phyloP scores from a whole-genome alignment of 2,888 invertebrate genomes.

The Vandiemenella viatica region DNA sequence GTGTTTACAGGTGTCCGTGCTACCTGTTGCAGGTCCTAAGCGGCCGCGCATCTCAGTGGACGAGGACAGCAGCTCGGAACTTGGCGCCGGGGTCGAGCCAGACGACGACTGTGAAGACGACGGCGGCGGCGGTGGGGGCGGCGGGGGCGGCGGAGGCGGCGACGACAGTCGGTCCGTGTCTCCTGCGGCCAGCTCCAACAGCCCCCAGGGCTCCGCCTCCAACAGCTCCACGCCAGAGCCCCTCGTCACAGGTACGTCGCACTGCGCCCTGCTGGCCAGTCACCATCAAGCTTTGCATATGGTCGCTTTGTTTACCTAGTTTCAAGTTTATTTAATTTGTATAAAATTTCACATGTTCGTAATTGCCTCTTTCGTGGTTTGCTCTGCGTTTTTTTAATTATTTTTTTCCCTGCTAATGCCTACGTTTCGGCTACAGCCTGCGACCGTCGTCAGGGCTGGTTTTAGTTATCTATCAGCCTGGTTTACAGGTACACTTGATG shows the following conservation, averaged over 20 bases:
- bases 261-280: slow-evolving; percentile 4
- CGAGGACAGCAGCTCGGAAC: slow-evolving; percentile 32
- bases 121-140: slow-evolving; percentile 2
- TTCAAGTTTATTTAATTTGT: too few species aligned
- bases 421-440: too few species aligned
- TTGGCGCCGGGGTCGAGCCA: slow-evolving; percentile 20
- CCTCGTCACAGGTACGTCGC: neutral
- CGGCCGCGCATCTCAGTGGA: slow-evolving; percentile 32
- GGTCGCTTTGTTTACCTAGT: too few species aligned
- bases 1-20: too few species aligned
- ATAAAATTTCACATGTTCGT: too few species aligned
- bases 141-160: neutral
- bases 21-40: slow-evolving; percentile 23
- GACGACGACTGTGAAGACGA: neutral
- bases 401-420: too few species aligned
- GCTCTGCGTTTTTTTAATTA: too few species aligned
- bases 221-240: slow-evolving; percentile 12
- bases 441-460: too few species aligned
- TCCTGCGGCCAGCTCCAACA: slow-evolving; percentile 17
- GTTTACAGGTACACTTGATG: too few species aligned
- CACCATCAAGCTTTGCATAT: too few species aligned
- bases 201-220: slow-evolving; percentile 13
- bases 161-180: slow-evolving; percentile 22
- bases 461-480: too few species aligned
- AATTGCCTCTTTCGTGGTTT: too few species aligned